Percentiles rank a stretch among this genome's conserved stretches.
These are phyloP conservation scores for Circaetus gallicus DNA, from an alignment of 2,113 vertebrate genomes.

Conservation along the genomic window DNA sequence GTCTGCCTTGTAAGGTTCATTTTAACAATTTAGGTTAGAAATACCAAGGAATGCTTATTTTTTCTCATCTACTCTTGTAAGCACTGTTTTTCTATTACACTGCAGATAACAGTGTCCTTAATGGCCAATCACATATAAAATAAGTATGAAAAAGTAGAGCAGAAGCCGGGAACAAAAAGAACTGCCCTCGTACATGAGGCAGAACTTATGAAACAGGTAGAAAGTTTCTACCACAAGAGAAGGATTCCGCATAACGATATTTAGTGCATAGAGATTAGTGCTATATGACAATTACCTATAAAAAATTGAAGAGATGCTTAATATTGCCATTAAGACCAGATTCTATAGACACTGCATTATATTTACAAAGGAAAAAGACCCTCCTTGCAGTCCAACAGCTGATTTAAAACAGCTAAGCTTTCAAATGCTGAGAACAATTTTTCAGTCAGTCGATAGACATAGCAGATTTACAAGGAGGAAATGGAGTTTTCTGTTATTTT, in stretches of 20 bases:
- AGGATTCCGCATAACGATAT: not conserved
- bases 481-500: conserved; percentile 37
- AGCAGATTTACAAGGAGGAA: conserved; percentile 13
- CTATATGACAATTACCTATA: not conserved
- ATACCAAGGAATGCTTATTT: not conserved
- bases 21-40: not conserved
- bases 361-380: not conserved
- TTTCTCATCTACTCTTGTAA: not conserved
- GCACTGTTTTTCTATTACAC: not conserved
- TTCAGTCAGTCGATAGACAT: not conserved
- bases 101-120: not conserved
- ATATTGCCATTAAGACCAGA: not conserved
- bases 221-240: not conserved
- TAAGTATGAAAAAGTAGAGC: not conserved
- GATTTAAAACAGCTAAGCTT: not conserved
- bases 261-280: not conserved
- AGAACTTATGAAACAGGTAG: not conserved
- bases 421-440: not conserved
- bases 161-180: not conserved
- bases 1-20: not conserved
- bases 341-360: not conserved
- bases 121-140: not conserved
- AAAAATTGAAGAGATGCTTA: not conserved
- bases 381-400: not conserved
- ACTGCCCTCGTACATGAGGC: not conserved